Evolutionary conservation across 2,797 vertebrate species (phyloP).

Genomic region (Parambassis ranga): DNA sequence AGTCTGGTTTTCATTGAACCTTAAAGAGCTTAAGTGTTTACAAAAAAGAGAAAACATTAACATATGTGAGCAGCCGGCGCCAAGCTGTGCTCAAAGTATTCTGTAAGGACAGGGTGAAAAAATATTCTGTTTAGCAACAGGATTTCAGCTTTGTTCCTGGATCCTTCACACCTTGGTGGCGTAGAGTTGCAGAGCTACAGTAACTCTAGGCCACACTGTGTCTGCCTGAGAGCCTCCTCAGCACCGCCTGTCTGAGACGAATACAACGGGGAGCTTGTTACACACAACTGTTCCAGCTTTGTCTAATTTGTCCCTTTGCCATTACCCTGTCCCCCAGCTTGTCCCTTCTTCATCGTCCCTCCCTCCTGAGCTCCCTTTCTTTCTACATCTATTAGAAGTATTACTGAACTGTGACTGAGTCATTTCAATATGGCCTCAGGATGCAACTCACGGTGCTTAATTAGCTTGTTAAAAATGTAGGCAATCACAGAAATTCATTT

Average conservation of each 20-base stretch:
- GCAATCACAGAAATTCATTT: slow-evolving; percentile 68
- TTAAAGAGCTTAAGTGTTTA: slow-evolving; percentile 35
- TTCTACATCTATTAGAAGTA: slow-evolving; percentile 72
- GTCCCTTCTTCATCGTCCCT: slow-evolving; percentile 31
- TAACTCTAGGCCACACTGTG: slow-evolving; percentile 18
- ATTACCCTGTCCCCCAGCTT: slow-evolving; percentile 11
- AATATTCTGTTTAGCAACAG: not conserved
- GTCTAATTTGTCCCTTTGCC: slow-evolving; percentile 59
- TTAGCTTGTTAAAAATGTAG: slow-evolving; percentile 79
- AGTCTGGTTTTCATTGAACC: slow-evolving; percentile 41
- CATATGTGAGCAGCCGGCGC: slow-evolving; percentile 24
- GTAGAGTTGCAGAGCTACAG: slow-evolving; percentile 12
- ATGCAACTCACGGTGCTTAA: slow-evolving; percentile 76
- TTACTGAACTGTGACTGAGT: slow-evolving; percentile 80
- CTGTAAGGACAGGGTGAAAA: not conserved
- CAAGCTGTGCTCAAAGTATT: slow-evolving; percentile 26
- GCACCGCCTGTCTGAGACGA: slow-evolving; percentile 26
- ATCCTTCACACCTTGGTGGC: slow-evolving; percentile 42
- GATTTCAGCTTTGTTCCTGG: not conserved
- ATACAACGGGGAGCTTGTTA: slow-evolving; percentile 68
- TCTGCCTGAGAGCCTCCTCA: slow-evolving; percentile 21
- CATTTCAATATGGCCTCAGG: slow-evolving; percentile 78
- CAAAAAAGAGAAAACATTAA: slow-evolving; percentile 16
- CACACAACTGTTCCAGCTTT: slow-evolving; percentile 55
- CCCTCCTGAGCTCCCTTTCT: slow-evolving; percentile 45